Evolutionary conservation across 2,888 invertebrate species (phyloP).

Genomic region (Eurytoma californica): DNA sequence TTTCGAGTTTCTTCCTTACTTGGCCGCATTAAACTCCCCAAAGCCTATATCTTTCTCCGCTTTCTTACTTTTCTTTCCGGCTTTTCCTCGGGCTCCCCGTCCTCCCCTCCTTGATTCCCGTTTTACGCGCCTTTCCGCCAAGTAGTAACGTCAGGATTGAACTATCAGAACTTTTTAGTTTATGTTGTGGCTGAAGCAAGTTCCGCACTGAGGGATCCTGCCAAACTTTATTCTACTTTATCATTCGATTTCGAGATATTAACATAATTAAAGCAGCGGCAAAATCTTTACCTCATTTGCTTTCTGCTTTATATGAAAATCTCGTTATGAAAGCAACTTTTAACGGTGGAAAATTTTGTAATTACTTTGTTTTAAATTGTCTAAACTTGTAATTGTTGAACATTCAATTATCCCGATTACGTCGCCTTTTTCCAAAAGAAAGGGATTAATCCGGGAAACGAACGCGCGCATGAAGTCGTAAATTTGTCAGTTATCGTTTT

Average conservation of each 20-base stretch:
- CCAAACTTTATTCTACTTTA: slow-evolving; percentile 28
- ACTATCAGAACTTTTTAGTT: slow-evolving; percentile 44
- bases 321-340: background rate
- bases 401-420: too few relatives aligned
- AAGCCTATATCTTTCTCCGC: slow-evolving; percentile 11
- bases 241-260: slow-evolving; percentile 30
- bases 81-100: slow-evolving; percentile 26
- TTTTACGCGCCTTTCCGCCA: slow-evolving; percentile 20
- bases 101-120: slow-evolving; percentile 19
- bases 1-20: slow-evolving; percentile 61
- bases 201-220: slow-evolving; percentile 14
- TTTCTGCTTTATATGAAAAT: background rate
- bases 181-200: slow-evolving; percentile 31
- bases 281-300: slow-evolving; percentile 2
- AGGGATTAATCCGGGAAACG: too few relatives aligned
- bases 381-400: background rate
- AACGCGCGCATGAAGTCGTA: too few relatives aligned
- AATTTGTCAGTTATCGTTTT: too few relatives aligned
- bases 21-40: slow-evolving; percentile 25
- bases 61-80: slow-evolving; percentile 47
- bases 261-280: slow-evolving; percentile 22
- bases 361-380: background rate
- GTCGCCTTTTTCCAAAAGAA: too few relatives aligned
- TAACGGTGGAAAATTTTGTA: background rate
- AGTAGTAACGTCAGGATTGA: slow-evolving; percentile 30